Evolutionary conservation across 2,888 invertebrate genomes (phyloP).

Genomic region (Andrena bucephala): DNA sequence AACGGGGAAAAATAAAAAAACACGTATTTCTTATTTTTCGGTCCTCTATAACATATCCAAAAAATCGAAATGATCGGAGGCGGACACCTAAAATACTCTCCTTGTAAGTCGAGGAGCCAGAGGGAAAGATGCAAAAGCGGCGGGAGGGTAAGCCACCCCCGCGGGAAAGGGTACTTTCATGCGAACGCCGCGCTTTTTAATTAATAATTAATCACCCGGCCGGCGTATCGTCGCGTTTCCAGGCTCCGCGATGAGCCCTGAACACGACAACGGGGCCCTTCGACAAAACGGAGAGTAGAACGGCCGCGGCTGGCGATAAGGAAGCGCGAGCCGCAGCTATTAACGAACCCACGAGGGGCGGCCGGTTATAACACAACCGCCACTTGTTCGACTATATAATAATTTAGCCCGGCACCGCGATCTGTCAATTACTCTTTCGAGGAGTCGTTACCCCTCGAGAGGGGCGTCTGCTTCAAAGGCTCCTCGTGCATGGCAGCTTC

Average conservation of each 20-base stretch:
- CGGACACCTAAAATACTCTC: too few relatives aligned
- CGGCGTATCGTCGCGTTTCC: background rate
- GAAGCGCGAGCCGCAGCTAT: conserved; percentile 18
- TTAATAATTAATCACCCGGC: conserved; percentile 36
- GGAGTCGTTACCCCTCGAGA: too few relatives aligned
- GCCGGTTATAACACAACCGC: conserved; percentile 8
- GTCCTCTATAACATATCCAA: too few relatives aligned
- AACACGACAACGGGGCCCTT: background rate
- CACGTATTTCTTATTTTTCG: too few relatives aligned
- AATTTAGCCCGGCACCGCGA: background rate
- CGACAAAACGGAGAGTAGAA: conserved; percentile 16
- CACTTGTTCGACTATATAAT: background rate
- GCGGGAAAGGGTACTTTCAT: background rate
- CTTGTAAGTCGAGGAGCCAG: background rate
- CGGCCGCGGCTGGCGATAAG: conserved; percentile 24
- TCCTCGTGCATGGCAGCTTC: too few relatives aligned
- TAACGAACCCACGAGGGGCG: conserved; percentile 12
- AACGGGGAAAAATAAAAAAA: too few relatives aligned
- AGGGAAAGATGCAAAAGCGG: conserved; percentile 5
- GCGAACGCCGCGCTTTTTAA: background rate
- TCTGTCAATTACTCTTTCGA: background rate
- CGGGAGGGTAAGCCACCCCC: background rate
- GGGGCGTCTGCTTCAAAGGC: too few relatives aligned
- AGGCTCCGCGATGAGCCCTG: background rate
- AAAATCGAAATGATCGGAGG: too few relatives aligned